These are phyloP conservation scores for Thunnus thynnus DNA, from an alignment of 2,113 vertebrate genomes.

Conservation along the genomic window DNA sequence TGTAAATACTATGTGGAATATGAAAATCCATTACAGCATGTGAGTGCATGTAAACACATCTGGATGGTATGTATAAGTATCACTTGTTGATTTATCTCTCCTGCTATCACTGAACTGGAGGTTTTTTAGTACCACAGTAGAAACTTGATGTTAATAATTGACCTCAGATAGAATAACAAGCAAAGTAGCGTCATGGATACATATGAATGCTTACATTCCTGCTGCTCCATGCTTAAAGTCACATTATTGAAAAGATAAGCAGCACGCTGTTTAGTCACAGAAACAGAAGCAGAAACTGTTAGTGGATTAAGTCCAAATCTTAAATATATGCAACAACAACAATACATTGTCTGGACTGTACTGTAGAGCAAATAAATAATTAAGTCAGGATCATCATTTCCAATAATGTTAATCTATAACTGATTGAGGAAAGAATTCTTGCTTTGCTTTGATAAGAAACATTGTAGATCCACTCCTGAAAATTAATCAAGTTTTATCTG, in stretches of 20 bases:
- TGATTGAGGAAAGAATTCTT: not conserved
- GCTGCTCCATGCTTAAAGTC: constrained; percentile 26
- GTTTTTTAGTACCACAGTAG: not conserved
- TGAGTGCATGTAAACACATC: not conserved
- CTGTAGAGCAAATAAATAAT: not conserved
- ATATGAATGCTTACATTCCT: constrained; percentile 45
- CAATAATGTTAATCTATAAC: too few relatives aligned
- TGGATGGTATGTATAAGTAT: too few relatives aligned
- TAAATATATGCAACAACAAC: not conserved
- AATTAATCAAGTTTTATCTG: not conserved
- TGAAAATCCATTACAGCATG: not conserved
- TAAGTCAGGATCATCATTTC: too few relatives aligned
- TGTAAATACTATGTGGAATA: not conserved
- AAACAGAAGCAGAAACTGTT: not conserved
- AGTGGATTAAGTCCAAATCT: not conserved
- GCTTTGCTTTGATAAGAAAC: not conserved
- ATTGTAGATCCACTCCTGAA: not conserved
- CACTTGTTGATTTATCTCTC: not conserved
- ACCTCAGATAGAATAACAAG: not conserved
- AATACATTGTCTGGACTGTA: not conserved
- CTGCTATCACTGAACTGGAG: not conserved
- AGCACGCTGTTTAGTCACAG: not conserved
- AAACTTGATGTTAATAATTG: constrained; percentile 14
- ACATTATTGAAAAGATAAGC: constrained; percentile 7
- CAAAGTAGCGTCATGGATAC: constrained; percentile 34